A percentile compares a stretch with the other conserved stretches of the same genome.
phyloP scores from a whole-genome alignment of 2,113 vertebrate genomes.

The Platichthys stellatus region DNA sequence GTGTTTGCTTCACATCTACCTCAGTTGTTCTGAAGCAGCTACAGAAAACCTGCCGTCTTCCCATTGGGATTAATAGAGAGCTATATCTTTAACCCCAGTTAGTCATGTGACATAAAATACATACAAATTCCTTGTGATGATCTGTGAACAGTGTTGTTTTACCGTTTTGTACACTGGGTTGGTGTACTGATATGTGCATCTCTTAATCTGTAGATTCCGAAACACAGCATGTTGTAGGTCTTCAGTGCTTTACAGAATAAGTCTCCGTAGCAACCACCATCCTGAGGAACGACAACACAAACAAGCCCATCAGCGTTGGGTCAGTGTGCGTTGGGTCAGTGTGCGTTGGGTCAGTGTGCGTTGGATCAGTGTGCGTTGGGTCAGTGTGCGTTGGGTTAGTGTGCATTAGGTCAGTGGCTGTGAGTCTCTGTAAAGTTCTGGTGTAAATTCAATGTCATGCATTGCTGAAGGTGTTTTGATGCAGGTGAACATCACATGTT shows the following conservation, averaged over 20 bases:
- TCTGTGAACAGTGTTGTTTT: slow-evolving; percentile 27
- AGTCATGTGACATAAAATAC: not conserved
- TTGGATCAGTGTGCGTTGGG: too few species aligned
- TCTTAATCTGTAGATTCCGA: slow-evolving; percentile 98
- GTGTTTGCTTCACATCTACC: not conserved
- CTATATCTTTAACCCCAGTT: not conserved
- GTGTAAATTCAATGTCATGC: slow-evolving; percentile 20
- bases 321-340: not conserved
- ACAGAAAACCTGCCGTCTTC: not conserved
- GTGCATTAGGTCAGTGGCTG: not conserved
- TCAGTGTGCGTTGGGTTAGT: too few species aligned
- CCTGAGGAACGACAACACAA: slow-evolving; percentile 79
- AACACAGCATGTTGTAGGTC: slow-evolving; percentile 99
- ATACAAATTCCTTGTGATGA: not conserved
- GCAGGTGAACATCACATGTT: slow-evolving; percentile 16
- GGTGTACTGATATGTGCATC: slow-evolving; percentile 91
- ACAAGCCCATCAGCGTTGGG: slow-evolving; percentile 13
- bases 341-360: too few species aligned
- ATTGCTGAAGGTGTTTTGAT: slow-evolving; percentile 12
- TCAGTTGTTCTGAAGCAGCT: not conserved
- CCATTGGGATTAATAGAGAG: not conserved
- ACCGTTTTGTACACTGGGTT: slow-evolving; percentile 97
- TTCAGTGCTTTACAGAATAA: slow-evolving; percentile 99
- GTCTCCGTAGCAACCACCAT: slow-evolving; percentile 98
- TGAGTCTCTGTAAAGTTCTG: slow-evolving; percentile 14